Evolutionary conservation across 1,140 invertebrate genomes (phyloP), one percentile per base, ranked within the genome.

Genomic region (Limonius californicus): DNA sequence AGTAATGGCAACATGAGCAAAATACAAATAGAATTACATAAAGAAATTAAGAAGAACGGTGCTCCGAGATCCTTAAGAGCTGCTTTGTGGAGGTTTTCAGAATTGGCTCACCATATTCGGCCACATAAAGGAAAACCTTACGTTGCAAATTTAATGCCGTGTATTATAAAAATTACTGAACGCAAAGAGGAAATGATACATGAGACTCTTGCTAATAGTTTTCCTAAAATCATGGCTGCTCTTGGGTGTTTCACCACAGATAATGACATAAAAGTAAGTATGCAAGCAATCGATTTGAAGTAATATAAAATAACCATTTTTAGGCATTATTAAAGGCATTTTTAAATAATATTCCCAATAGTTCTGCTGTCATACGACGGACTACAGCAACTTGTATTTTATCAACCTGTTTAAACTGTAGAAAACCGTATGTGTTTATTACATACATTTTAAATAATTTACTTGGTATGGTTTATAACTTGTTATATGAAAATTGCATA

Each of bases 11-110:
- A 89, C 73, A 78, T 89, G 18, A 81, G 84, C 12, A 86, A 89
- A 75, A 79, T 93, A 59, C 87, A 89, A 75, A 84, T 90, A 61
- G 89, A 90, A 75, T 76, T 92, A 39, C 90, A 89, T 70, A 88
- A 89, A 74, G 89, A 89, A 77, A 88, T 92, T 30, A 89, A 90
- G 74, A 89, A 85, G 71, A 91, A 90, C 78, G 87, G 87, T 12
- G 76, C 85, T 54, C 81, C 86, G 1, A 79, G 87, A 63, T 84
- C 84, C 63, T 76, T 92, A 20, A 79, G 87, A 72, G 87, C 87
- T 55, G 89, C 91, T 15, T 76, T 92, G 1, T 85, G 81, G 76
- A 80, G 88, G 69, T 92, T 93, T 82, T 84, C 87, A n/a, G 80
- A 89, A 63, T 78, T 92, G 42, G 87, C 83, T 67, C 81, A 85